These are phyloP conservation scores for Periophthalmodon schlosseri DNA, from an alignment of 2,113 vertebrate species.

Conservation along the genomic window DNA sequence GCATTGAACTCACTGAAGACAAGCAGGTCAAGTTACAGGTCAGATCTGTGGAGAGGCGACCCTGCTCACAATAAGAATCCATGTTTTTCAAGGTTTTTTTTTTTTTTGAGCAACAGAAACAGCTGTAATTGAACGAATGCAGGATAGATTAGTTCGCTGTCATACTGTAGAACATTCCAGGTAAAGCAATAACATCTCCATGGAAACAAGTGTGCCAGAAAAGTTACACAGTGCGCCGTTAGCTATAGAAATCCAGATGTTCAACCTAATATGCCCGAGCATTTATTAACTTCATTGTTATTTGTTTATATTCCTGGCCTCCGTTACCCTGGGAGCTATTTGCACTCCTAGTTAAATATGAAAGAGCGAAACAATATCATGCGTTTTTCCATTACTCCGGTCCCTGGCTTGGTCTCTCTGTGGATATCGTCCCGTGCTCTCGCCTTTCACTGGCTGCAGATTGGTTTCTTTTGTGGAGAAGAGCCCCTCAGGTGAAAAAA, in stretches of 20 bases:
- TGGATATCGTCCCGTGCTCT: slow-evolving; percentile 32
- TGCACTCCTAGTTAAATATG: slow-evolving; percentile 23
- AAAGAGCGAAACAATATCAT: slow-evolving; percentile 39
- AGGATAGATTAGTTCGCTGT: too few relatives aligned
- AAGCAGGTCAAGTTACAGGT: too few relatives aligned
- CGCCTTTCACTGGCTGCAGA: slow-evolving; percentile 31
- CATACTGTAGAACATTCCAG: too few relatives aligned
- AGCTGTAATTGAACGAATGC: too few relatives aligned
- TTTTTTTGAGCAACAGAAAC: too few relatives aligned
- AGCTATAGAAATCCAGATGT: background rate
- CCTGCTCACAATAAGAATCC: too few relatives aligned
- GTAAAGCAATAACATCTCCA: too few relatives aligned
- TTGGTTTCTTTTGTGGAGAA: slow-evolving; percentile 58
- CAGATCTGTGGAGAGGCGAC: too few relatives aligned
- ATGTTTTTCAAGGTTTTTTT: too few relatives aligned
- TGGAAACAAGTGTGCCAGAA: too few relatives aligned
- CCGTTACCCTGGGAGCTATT: slow-evolving; percentile 17
- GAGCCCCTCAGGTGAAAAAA: slow-evolving; percentile 42
- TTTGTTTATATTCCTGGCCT: background rate
- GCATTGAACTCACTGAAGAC: too few relatives aligned
- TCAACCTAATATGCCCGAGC: background rate
- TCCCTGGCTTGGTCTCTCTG: slow-evolving; percentile 14
- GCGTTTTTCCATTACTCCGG: slow-evolving; percentile 17
- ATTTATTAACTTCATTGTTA: slow-evolving; percentile 12
- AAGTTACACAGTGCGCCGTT: background rate